Conservation (phyloP, 2,888 invertebrate genomes). For the Amphipoea oculea region DNA sequence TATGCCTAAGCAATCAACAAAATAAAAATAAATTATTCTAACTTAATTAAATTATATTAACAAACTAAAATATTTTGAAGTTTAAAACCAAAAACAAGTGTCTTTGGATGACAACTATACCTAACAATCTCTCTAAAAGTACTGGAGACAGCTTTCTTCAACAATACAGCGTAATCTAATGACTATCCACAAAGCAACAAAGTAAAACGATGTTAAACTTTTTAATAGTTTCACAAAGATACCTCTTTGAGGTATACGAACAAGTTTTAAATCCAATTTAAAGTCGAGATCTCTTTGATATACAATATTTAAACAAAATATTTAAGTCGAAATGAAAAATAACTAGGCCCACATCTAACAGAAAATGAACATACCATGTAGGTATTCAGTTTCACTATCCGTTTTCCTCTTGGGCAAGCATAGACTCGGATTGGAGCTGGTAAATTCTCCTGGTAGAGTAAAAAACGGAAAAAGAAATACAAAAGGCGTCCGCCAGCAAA, state of each 20-base stretch:
- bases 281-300: slow-evolving; percentile 10
- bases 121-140: slow-evolving; percentile 4
- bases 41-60: not conserved
- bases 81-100: slow-evolving; percentile 10
- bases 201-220: slow-evolving; percentile 25
- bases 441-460: slow-evolving; percentile 82
- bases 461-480: slow-evolving; percentile 86
- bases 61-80: not conserved
- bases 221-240: slow-evolving; percentile 36
- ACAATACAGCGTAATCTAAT: slow-evolving; percentile 38
- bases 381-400: slow-evolving; percentile 71
- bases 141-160: not conserved
- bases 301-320: slow-evolving; percentile 10
- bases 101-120: slow-evolving; percentile 1
- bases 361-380: slow-evolving; percentile 71
- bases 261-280: slow-evolving; percentile 32
- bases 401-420: slow-evolving; percentile 78
- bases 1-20: not conserved
- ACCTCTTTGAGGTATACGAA: slow-evolving; percentile 19
- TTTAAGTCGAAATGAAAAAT: slow-evolving; percentile 33
- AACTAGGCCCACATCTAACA: slow-evolving; percentile 54
- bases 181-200: slow-evolving; percentile 7
- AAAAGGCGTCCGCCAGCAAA: slow-evolving; percentile 81
- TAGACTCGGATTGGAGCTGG: slow-evolving; percentile 84
- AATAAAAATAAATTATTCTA: not conserved